Base-by-base conservation (phyloP, 2,113 vertebrate species). In the Bubo bubo region DNA sequence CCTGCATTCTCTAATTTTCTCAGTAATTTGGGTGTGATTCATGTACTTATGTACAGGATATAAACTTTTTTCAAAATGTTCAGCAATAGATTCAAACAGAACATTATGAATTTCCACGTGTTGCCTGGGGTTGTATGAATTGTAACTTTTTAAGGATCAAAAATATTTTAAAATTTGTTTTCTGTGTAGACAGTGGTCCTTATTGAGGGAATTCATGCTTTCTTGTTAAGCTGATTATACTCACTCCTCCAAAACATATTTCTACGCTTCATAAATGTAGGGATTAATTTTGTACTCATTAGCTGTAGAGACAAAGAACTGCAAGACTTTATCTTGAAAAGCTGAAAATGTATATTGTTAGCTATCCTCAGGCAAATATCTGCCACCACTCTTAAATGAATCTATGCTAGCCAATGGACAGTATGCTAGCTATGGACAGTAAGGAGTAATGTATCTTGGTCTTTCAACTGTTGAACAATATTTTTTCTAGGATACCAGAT, bases 11-110 rank as follows among this genome's bases (percentile, higher is more conserved):
- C 3, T 49, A 50, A 2, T 66, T 55, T 17, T 58, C 26, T n/a
- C 68, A 64, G 49, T 73, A 73, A 70, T 73, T 68, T 91, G 14
- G 75, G 2, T 32, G 4, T 26, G 9, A 50, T 56, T 26, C 8
- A 55, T 56, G 20, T 63, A 60, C 6, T 84, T 37, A n/a, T 0
- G 0, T 39, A 34, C 8, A 9, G 10, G 5, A 47, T 12, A 72
- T 12, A 72, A 34, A 24, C 4, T 39, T 62, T 62, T 76, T 85
- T 47, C 12, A 9, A 34, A 79, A 43, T 2, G 1, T 52, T 90
- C 14, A 16, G 16, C 8, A 35, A 24, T 50, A 66, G 8, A 59
- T 60, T 80, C 8, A 66, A 52, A 37, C 2, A 9, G 4, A 90
- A 74, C 4, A 0, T 18, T 39, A 21, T 24, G 17, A 60, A 62